phyloP scores from a whole-genome alignment of 2,888 invertebrate species.

The Pinctada fucata region DNA sequence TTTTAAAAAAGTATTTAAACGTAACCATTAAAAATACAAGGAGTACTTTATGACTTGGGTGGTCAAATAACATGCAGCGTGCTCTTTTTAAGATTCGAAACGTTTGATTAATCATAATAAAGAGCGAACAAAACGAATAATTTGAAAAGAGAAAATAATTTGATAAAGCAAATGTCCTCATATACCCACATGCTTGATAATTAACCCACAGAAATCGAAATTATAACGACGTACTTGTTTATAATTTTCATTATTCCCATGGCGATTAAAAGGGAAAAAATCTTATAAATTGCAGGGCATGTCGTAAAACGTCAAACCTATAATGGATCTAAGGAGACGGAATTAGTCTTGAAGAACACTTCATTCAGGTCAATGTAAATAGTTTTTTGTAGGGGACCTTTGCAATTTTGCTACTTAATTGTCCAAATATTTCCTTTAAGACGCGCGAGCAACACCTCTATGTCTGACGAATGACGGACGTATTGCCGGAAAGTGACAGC shows the following conservation, averaged over 20 bases:
- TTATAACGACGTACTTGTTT: too few relatives aligned
- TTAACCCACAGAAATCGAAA: too few relatives aligned
- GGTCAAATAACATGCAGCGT: too few relatives aligned
- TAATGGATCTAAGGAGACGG: neutral
- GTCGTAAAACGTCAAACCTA: neutral
- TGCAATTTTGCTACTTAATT: neutral
- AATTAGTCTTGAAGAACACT: neutral
- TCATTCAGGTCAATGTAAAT: neutral
- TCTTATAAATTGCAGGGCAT: neutral
- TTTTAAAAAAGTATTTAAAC: too few relatives aligned
- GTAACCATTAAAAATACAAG: too few relatives aligned
- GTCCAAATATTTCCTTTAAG: neutral
- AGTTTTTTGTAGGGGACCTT: neutral
- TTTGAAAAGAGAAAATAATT: neutral
- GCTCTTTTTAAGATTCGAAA: too few relatives aligned
- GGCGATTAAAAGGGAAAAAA: neutral
- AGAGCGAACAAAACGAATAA: too few relatives aligned
- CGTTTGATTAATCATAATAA: too few relatives aligned
- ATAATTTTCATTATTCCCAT: neutral
- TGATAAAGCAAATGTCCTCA: neutral
- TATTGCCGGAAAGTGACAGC: neutral
- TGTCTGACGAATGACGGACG: neutral
- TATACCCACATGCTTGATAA: neutral
- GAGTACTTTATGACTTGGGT: too few relatives aligned
- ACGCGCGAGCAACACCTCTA: neutral